phyloP scores from a whole-genome alignment of 2,797 vertebrate genomes.

The Muscicapa striata region DNA sequence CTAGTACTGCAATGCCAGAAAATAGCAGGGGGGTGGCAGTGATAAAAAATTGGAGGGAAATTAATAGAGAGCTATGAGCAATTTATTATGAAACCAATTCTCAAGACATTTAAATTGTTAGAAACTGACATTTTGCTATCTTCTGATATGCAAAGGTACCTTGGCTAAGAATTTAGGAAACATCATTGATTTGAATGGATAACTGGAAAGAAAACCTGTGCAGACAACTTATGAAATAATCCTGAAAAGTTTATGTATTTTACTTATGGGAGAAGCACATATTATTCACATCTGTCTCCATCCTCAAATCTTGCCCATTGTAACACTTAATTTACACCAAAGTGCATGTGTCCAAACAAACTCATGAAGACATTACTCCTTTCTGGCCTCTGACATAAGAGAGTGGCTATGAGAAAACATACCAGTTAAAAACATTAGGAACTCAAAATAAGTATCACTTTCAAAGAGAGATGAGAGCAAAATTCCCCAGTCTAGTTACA shows the following conservation, averaged over 20 bases:
- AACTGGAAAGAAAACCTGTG: neutral
- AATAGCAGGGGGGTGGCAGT: accelerated
- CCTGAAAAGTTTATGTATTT: neutral
- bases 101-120: neutral
- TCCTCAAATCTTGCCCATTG: neutral
- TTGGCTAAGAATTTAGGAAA: neutral
- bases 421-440: constrained; percentile 7
- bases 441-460: constrained; percentile 11
- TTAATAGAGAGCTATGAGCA: neutral
- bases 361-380: neutral
- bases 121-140: neutral
- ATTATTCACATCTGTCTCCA: neutral
- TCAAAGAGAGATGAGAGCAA: neutral
- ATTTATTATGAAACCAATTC: neutral
- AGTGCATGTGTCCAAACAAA: neutral
- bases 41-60: neutral
- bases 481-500: constrained; percentile 4
- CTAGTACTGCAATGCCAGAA: neutral
- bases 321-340: neutral
- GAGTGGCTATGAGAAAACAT: neutral
- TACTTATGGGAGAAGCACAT: neutral
- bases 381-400: neutral
- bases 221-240: neutral
- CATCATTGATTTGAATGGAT: neutral
- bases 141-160: neutral